Evolutionary conservation across 2,797 vertebrate species (phyloP), one percentile per base, ranked within the genome.

Genomic region (Buphagus erythrorhynchus): DNA sequence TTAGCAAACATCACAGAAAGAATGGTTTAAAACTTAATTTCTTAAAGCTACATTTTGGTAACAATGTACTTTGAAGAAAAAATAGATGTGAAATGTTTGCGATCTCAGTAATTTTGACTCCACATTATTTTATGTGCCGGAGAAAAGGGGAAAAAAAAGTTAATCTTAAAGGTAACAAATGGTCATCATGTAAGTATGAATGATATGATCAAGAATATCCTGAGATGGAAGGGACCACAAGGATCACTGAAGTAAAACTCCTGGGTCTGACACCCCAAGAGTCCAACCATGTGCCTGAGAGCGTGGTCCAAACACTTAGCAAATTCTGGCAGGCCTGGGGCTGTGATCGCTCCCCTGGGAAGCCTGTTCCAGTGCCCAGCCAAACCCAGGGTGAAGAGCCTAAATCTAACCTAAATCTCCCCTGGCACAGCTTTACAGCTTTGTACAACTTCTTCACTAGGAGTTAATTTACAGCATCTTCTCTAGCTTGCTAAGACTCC

Each of bases 221-320:
- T 45, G 38, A 66, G 24, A 1, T 66, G 17, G 52, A 72, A 79
- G 19, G 9, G 19, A 66, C 8, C 28, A 29, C n/a, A 58, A 65
- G 16, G 16, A 65, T 51, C 43, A 65, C 6, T 4, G 0, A 19
- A 49, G 48, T 38, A 26, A 42, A 51, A 58, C 11, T 65, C 51
- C n/a, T 58, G 36, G 28, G 16, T 7, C 19, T 65, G 24, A 65
- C 19, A 49, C 10, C 26, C 28, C 17, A 35, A 20, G 49, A 35
- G 22, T 43, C 22, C 78, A 6, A 45, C 16, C 11, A 28, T 3
- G 5, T 5, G 25, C 40, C 46, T 18, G 10, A 52, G 5, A 61
- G 18, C 0, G 0, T 14, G 28, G 21, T 38, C 21, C 62, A 54
- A 54, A 67, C 12, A 28, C 18, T 54, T 16, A 17, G 3, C 28